phyloP scores from a whole-genome alignment of 2,113 vertebrate genomes.

The Zosterops lateralis region DNA sequence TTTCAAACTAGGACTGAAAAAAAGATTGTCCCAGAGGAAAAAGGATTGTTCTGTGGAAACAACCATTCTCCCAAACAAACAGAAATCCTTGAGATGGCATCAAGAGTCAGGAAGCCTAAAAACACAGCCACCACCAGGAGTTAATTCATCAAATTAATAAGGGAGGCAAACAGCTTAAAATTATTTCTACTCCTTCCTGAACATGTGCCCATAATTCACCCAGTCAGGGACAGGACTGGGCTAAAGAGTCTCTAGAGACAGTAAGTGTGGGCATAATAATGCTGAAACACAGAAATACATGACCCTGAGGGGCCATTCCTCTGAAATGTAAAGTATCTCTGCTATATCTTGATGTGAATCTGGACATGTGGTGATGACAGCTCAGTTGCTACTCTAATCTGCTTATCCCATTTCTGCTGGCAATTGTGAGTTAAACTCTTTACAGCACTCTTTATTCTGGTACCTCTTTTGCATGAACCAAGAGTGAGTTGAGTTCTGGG shows the following conservation, averaged over 20 bases:
- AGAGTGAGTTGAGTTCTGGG: neutral
- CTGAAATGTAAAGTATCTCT: neutral
- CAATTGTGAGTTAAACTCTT: neutral
- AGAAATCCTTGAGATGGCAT: neutral
- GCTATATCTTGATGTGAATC: neutral
- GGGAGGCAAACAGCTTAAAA: neutral
- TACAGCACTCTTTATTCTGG: neutral
- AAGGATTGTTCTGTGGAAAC: neutral
- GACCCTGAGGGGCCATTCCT: neutral
- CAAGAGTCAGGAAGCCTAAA: neutral
- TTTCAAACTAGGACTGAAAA: neutral
- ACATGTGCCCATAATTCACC: fast-evolving
- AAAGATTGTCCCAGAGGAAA: neutral
- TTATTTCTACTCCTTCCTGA: neutral
- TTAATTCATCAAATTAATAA: neutral
- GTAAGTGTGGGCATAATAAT: neutral
- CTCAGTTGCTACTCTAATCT: neutral
- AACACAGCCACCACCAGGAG: neutral
- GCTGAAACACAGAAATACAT: neutral
- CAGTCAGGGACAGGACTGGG: neutral
- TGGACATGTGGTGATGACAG: neutral
- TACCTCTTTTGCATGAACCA: neutral
- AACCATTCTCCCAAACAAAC: neutral
- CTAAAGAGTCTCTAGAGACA: neutral
- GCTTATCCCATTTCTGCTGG: neutral